Evolutionary conservation across 2,113 vertebrate genomes (phyloP).

Genomic region (Actenoides lindsayi): DNA sequence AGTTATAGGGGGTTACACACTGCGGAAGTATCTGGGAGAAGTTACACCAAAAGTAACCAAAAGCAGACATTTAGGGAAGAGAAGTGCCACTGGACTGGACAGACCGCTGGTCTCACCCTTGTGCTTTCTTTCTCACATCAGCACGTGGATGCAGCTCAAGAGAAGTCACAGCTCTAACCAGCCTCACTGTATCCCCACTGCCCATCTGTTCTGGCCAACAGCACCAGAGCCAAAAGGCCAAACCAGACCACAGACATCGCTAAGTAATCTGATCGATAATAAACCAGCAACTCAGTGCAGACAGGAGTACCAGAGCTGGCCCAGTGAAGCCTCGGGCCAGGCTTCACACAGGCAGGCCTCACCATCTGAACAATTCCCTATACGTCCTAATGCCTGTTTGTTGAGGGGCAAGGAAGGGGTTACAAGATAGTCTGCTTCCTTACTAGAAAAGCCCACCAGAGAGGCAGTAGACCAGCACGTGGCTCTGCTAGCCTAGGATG

Average conservation of each 20-base stretch:
- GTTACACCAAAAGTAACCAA: not conserved
- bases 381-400: no score
- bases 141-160: not conserved
- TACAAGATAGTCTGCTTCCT: not conserved
- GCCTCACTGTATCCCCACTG: fast-evolving
- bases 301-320: not conserved
- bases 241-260: not conserved
- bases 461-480: not conserved
- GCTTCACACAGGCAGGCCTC: not conserved
- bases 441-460: not conserved
- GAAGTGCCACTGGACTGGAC: not conserved
- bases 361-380: not conserved
- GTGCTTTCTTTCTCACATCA: not conserved
- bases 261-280: not conserved
- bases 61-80: not conserved
- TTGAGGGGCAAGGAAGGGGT: not conserved
- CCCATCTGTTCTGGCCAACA: not conserved
- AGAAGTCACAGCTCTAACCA: not conserved
- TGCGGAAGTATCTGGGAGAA: not conserved
- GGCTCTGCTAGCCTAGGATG: not conserved
- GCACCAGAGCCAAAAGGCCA: not conserved
- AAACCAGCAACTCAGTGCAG: not conserved
- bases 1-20: not conserved
- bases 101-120: not conserved
- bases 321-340: not conserved